Evolutionary conservation across 2,113 vertebrate species (phyloP).

Genomic region (Psettodes erumei): DNA sequence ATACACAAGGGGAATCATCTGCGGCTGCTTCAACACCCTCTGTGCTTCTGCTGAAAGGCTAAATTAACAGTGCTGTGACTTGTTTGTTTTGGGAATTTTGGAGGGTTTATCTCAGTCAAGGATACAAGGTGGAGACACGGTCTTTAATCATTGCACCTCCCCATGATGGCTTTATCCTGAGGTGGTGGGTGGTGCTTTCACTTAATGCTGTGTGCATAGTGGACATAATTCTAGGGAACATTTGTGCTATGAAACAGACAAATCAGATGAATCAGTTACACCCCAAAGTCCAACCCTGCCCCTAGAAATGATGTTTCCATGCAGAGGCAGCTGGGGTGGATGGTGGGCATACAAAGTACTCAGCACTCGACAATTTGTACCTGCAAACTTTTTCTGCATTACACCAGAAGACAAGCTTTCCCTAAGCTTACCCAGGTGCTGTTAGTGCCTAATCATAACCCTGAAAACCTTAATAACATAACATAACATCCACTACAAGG

Average conservation of each 20-base stretch:
- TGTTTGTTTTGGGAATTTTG: conserved; percentile 81
- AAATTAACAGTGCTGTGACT: conserved; percentile 83
- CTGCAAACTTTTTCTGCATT: too few species aligned
- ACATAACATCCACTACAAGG: too few species aligned
- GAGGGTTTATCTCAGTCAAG: conserved; percentile 76
- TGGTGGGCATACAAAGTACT: too few species aligned
- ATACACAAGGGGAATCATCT: conserved; percentile 86
- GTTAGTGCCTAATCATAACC: too few species aligned
- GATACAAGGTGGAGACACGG: conserved; percentile 74
- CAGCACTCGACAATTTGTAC: too few species aligned
- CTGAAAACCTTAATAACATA: too few species aligned
- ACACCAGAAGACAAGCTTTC: too few species aligned
- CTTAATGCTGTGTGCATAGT: conserved; percentile 36
- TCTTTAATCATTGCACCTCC: conserved; percentile 73
- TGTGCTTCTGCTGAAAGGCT: conserved; percentile 77
- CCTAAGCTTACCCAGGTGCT: too few species aligned
- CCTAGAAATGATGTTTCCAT: too few species aligned
- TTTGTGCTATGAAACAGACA: conserved; percentile 18
- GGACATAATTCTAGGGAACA: conserved; percentile 34
- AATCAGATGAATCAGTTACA: too few species aligned
- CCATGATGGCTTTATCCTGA: conserved; percentile 69
- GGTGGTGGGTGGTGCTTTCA: conserved; percentile 51
- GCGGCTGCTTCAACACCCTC: conserved; percentile 47
- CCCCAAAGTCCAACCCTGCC: background rate
- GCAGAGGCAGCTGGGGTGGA: too few species aligned